Conservation (phyloP, 2,113 vertebrate genomes). For the Tamias sibiricus region DNA sequence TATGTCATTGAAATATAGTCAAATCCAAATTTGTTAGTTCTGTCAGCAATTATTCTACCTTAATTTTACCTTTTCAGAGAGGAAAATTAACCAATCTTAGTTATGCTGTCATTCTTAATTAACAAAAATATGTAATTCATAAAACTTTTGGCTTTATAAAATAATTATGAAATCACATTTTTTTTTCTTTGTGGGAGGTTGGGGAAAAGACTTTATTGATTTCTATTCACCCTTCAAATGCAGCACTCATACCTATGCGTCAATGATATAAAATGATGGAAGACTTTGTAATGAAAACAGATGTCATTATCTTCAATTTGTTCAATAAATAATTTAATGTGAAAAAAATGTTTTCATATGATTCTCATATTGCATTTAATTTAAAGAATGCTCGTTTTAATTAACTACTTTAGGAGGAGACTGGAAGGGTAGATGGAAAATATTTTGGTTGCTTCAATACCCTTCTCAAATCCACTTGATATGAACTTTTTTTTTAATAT, state of each 20-base stretch:
- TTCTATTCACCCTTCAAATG: slow-evolving; percentile 54
- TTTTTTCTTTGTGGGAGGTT: not conserved
- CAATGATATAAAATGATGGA: slow-evolving; percentile 60
- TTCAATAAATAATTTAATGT: slow-evolving; percentile 90
- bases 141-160: slow-evolving; percentile 46
- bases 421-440: not conserved
- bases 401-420: not conserved
- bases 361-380: not conserved
- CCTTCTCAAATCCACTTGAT: not conserved
- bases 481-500: not conserved
- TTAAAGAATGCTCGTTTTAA: not conserved
- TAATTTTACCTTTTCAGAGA: slow-evolving; percentile 74
- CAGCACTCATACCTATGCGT: slow-evolving; percentile 42
- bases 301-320: slow-evolving; percentile 81
- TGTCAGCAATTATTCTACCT: slow-evolving; percentile 42
- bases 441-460: not conserved
- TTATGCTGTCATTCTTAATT: slow-evolving; percentile 48
- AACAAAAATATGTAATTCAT: slow-evolving; percentile 36
- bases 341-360: too few relatives aligned
- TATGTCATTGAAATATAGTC: not conserved
- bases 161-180: slow-evolving; percentile 54
- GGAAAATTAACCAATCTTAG: slow-evolving; percentile 64
- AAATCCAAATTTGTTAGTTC: slow-evolving; percentile 46
- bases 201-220: slow-evolving; percentile 7
- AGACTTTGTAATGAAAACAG: slow-evolving; percentile 78